Evolutionary conservation across 2,888 invertebrate species (phyloP), one percentile per base, ranked within the genome.

Genomic region (Megalurothrips usitatus): DNA sequence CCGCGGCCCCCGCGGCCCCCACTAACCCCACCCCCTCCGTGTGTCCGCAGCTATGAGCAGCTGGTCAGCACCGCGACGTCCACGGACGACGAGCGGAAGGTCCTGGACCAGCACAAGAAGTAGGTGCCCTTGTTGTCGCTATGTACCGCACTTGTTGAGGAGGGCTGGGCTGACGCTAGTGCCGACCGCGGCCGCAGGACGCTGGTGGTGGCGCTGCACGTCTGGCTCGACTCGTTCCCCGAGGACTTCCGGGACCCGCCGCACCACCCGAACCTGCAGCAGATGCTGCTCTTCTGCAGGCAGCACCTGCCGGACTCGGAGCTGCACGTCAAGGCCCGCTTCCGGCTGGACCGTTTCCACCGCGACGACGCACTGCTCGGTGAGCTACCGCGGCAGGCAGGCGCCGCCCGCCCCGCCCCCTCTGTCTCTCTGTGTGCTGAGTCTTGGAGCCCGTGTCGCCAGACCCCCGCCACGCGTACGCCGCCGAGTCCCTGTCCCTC

Each of bases 141-240:
- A n/a, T n/a, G n/a, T n/a, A n/a, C n/a, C n/a, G n/a, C n/a, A n/a
- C n/a, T n/a, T n/a, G n/a, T n/a, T n/a, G n/a, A n/a, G n/a, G n/a
- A n/a, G n/a, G n/a, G n/a, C n/a, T n/a, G n/a, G n/a, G 34, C 34
- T 43, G 34, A 43, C 34, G 34, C 34, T 43, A 4, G 87, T 93
- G 93, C 85, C 90, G 92, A 86, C 94, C 93, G 92, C 92, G 88
- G 87, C 87, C 85, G 49, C 86, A 94, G 94, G 88, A 95, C 96
- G 83, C 91, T 97, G 87, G 92, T 96, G 85, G 94, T 95, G 84
- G 95, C 95, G 83, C 91, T 99, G 84, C 96, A 97, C 87, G 97
- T 98, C 79, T 99, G 99, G 99, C 88, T 99, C 86, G 98, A 99
- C 89, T 95, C 96, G 82, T 99, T 97, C 88, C 96, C 97, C 75